These are phyloP conservation scores for Lycopodina hypogea DNA, from an alignment of 37 sponge, comb jelly and placozoan genomes.

Conservation along the genomic window DNA sequence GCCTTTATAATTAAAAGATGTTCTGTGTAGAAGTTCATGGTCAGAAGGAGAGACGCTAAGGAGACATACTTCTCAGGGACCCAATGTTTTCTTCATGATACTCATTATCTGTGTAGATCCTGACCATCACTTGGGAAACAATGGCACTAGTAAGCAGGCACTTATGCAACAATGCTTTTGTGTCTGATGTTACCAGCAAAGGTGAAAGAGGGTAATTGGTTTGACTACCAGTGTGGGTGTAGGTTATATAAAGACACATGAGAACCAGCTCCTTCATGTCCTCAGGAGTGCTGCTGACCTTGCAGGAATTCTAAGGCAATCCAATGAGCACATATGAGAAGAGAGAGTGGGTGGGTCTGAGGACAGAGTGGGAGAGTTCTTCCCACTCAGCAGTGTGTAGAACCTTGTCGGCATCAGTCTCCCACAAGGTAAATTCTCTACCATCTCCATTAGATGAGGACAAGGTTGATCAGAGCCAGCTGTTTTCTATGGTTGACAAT, in stretches of 20 bases:
- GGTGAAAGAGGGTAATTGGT: slow-evolving; percentile 87
- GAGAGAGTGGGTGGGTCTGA: slow-evolving; percentile 75
- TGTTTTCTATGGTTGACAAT: too few species aligned
- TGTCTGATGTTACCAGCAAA: slow-evolving; percentile 73
- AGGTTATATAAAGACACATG: slow-evolving; percentile 81
- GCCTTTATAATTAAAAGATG: background rate
- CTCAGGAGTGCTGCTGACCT: slow-evolving; percentile 28
- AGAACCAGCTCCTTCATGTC: slow-evolving; percentile 76
- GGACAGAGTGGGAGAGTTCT: slow-evolving; percentile 80
- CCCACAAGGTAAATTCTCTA: slow-evolving; percentile 81
- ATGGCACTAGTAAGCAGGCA: slow-evolving; percentile 53
- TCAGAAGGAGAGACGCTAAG: too few species aligned
- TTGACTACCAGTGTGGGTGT: slow-evolving; percentile 89
- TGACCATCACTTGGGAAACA: slow-evolving; percentile 61
- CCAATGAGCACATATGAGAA: slow-evolving; percentile 73
- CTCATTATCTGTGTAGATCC: slow-evolving; percentile 61
- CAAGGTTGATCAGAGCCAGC: too few species aligned
- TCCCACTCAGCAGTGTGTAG: slow-evolving; percentile 78
- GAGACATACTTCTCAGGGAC: slow-evolving; percentile 19
- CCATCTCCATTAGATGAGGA: too few species aligned
- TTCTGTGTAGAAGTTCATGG: too few species aligned
- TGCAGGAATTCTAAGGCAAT: slow-evolving; percentile 32
- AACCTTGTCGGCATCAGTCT: slow-evolving; percentile 58
- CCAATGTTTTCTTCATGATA: slow-evolving; percentile 45
- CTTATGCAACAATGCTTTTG: slow-evolving; percentile 77